Conservation (phyloP, 2,797 vertebrate species). For the Scomberomorus guttatus region DNA sequence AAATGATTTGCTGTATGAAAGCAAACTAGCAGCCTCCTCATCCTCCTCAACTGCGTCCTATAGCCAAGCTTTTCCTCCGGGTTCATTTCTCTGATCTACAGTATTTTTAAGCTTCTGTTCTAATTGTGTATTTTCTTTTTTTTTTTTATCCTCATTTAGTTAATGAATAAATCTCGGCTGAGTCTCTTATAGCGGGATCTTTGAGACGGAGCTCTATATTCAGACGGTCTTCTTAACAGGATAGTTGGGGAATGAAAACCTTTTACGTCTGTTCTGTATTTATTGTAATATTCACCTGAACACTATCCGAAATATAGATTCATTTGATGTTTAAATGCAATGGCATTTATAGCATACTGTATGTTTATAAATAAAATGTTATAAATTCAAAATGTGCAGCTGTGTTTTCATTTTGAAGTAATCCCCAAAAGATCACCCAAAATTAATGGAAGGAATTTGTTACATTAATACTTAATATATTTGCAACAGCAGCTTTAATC, state of each 20-base stretch:
- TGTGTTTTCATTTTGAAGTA: background rate
- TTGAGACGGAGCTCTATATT: conserved; percentile 72
- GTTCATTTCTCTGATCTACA: conserved; percentile 83
- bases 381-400: conserved; percentile 66
- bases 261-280: conserved; percentile 92
- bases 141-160: conserved; percentile 75
- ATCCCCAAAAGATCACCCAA: background rate
- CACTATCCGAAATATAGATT: conserved; percentile 85
- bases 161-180: conserved; percentile 75
- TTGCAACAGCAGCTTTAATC: background rate
- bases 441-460: background rate
- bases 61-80: conserved; percentile 77
- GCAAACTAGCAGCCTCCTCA: conserved; percentile 61
- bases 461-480: background rate
- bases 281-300: conserved; percentile 96
- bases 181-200: conserved; percentile 78
- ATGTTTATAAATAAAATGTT: conserved; percentile 99
- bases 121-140: conserved; percentile 67
- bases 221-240: conserved; percentile 80
- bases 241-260: conserved; percentile 78
- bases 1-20: conserved; percentile 77
- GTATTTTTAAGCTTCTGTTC: conserved; percentile 85
- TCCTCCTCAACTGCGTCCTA: conserved; percentile 52
- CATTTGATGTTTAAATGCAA: conserved; percentile 91
- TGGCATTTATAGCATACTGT: conserved; percentile 95